Percentiles rank a stretch among this genome's conserved stretches.
Evolutionary conservation across 2,888 invertebrate species (phyloP).

Genomic region (Archips xylosteana): DNA sequence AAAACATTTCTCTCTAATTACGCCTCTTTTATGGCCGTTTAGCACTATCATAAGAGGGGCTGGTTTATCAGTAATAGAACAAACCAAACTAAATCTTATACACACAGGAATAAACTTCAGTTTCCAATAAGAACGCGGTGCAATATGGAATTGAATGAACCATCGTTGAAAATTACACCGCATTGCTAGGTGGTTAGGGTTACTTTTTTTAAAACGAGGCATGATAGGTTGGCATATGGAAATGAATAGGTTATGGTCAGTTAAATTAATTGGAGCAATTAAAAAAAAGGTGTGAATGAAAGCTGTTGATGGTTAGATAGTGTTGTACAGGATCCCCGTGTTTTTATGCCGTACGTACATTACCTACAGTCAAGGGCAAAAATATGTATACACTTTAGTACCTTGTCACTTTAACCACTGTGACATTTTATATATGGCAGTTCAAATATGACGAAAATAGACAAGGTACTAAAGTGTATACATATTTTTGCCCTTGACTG

Average conservation of each 20-base stretch:
- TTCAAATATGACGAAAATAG: too few species aligned
- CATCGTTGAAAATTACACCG: slow-evolving; percentile 4
- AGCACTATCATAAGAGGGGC: slow-evolving; percentile 50
- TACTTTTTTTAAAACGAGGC: background rate
- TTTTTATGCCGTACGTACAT: too few species aligned
- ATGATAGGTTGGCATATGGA: slow-evolving; percentile 32
- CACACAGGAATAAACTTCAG: slow-evolving; percentile 25
- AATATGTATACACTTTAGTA: too few species aligned
- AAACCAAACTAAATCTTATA: slow-evolving; percentile 39
- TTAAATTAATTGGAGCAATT: slow-evolving; percentile 49
- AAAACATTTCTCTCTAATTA: slow-evolving; percentile 45
- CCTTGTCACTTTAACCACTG: too few species aligned
- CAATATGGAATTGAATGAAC: slow-evolving; percentile 45
- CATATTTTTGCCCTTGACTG: too few species aligned
- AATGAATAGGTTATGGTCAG: slow-evolving; percentile 47
- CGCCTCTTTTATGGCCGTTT: slow-evolving; percentile 55
- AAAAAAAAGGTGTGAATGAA: slow-evolving; percentile 44
- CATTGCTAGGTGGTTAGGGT: background rate
- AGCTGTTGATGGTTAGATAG: slow-evolving; percentile 30
- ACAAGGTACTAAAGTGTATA: too few species aligned
- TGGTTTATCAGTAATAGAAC: slow-evolving; percentile 43
- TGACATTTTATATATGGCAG: too few species aligned
- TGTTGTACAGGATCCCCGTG: background rate
- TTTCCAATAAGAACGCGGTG: slow-evolving; percentile 46
- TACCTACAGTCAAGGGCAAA: too few species aligned